These are phyloP conservation scores for Gastrophysa polygoni DNA, from an alignment of 2,888 invertebrate genomes.

Conservation along the genomic window DNA sequence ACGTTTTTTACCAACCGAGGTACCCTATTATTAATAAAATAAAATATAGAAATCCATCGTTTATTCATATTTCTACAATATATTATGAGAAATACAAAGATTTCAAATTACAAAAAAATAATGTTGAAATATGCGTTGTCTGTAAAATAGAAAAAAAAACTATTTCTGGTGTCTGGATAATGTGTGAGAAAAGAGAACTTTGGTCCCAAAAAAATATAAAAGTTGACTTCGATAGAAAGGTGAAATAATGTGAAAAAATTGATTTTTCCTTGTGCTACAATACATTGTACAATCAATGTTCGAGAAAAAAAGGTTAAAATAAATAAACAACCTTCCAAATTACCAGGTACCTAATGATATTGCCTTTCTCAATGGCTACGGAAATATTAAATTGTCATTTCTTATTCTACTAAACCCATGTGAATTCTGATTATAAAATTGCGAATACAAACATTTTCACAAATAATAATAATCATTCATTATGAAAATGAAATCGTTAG, in stretches of 20 bases:
- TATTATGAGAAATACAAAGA: constrained; percentile 9
- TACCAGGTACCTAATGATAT: no score
- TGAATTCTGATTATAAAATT: no score
- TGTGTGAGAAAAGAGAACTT: neutral
- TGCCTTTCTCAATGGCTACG: no score
- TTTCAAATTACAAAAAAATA: neutral
- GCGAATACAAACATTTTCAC: no score
- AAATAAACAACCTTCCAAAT: no score
- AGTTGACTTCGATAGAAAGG: neutral
- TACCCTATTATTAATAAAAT: neutral
- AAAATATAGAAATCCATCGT: constrained; percentile 7
- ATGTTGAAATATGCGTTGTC: neutral
- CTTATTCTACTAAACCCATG: no score
- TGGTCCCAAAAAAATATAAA: constrained; percentile 11
- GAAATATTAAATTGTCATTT: no score
- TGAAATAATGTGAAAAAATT: constrained; percentile 5
- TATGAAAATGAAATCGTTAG: no score
- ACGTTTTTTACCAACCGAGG: constrained; percentile 7
- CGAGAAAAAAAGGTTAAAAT: no score
- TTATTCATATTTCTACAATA: constrained; percentile 14
- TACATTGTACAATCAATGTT: neutral
- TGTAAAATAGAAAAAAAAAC: neutral
- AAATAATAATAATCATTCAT: no score
- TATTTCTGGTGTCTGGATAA: neutral
- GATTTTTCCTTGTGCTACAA: constrained; percentile 11